These are phyloP conservation scores for Argopecten irradians DNA, from an alignment of 1,140 invertebrate species.

Conservation along the genomic window DNA sequence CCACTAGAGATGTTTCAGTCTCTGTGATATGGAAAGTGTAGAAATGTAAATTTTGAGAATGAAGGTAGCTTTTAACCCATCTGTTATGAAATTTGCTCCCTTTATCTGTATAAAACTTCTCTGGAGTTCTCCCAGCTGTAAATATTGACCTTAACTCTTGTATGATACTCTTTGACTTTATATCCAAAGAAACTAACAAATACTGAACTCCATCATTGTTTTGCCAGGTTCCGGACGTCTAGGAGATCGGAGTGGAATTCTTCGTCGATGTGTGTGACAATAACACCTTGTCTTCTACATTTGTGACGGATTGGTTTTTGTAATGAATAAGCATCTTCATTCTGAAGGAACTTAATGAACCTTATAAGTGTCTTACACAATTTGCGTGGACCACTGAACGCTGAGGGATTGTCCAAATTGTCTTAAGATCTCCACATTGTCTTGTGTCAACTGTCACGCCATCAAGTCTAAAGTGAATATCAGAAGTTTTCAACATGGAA, in stretches of 20 bases:
- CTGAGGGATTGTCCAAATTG: too few relatives aligned
- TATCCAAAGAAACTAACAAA: slow-evolving; percentile 39
- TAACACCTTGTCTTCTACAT: slow-evolving; percentile 15
- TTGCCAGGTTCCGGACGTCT: slow-evolving; percentile 18
- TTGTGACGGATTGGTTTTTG: not conserved
- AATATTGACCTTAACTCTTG: slow-evolving; percentile 31
- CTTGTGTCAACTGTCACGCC: too few relatives aligned
- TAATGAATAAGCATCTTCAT: slow-evolving; percentile 31
- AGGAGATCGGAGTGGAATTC: slow-evolving; percentile 33
- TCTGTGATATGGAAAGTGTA: slow-evolving; percentile 23
- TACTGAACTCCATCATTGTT: slow-evolving; percentile 34
- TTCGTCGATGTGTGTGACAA: not conserved
- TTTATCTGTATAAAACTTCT: slow-evolving; percentile 36
- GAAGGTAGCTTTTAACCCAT: slow-evolving; percentile 25
- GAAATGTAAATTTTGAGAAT: too few relatives aligned
- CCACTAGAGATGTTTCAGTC: slow-evolving; percentile 31
- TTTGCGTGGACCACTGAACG: too few relatives aligned
- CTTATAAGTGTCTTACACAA: too few relatives aligned
- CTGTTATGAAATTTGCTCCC: slow-evolving; percentile 42
- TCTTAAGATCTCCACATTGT: too few relatives aligned
- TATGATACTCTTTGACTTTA: not conserved
- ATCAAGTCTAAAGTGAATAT: too few relatives aligned
- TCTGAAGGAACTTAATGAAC: not conserved
- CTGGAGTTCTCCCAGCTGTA: slow-evolving; percentile 27
- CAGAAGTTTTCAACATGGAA: not conserved